These are phyloP conservation scores for Vandiemenella viatica DNA, from an alignment of 2,888 invertebrate genomes.

Conservation along the genomic window DNA sequence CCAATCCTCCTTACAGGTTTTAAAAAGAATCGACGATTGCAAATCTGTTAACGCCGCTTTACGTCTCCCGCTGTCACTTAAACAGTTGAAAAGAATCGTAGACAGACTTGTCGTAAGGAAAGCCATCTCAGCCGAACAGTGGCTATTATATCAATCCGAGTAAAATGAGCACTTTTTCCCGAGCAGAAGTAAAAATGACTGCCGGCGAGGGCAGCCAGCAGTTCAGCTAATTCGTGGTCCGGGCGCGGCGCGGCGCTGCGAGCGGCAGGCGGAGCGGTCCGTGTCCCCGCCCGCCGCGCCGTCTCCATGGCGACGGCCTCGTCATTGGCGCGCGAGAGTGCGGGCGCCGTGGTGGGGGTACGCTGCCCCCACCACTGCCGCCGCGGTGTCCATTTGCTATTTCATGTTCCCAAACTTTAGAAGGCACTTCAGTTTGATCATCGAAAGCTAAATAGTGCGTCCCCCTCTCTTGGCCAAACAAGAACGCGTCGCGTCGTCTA, in stretches of 20 bases:
- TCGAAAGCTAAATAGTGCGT: constrained; percentile 24
- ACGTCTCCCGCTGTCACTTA: no score
- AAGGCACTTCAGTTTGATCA: constrained; percentile 18
- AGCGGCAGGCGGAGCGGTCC: constrained; percentile 15
- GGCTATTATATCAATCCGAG: no score
- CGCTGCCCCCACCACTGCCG: constrained; percentile 16
- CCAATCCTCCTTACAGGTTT: no score
- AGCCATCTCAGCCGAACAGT: no score
- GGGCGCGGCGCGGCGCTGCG: constrained; percentile 27
- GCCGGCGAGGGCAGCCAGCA: constrained; percentile 14
- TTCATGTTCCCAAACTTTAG: constrained; percentile 26
- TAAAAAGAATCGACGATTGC: no score
- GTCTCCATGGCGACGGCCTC: constrained; percentile 21
- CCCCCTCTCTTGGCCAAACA: constrained; percentile 22
- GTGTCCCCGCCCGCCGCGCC: constrained; percentile 11
- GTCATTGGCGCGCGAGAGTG: constrained; percentile 3
- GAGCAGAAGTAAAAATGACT: background rate
- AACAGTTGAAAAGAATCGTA: no score
- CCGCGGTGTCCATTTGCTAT: constrained; percentile 38
- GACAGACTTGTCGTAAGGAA: no score
- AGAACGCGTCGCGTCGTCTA: constrained; percentile 8
- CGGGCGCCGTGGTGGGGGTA: constrained; percentile 4
- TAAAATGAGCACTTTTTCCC: no score
- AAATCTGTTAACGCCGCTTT: no score
- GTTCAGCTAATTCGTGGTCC: constrained; percentile 18